Evolutionary conservation across 1,140 invertebrate species (phyloP), one percentile per base, ranked within the genome.

Genomic region (Vollenhovia emeryi): DNA sequence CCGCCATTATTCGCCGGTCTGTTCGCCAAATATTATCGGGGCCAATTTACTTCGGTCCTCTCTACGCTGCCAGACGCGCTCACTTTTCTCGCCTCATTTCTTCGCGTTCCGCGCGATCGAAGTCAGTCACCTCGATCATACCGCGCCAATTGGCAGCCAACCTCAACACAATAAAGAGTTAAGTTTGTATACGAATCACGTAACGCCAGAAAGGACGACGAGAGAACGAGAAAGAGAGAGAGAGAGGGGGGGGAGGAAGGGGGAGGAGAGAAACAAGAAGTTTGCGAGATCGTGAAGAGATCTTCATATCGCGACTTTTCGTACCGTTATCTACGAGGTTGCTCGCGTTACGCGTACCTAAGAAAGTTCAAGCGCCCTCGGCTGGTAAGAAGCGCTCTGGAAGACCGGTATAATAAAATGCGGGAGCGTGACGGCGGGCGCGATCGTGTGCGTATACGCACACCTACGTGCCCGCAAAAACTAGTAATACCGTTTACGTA

Each of bases 401-500:
- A 59, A 75, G 84, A 87, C 76, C 45, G 84, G 85, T 78, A 71
- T 87, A 84, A 85, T 87, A 87, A 87, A 87, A 87, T 87, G 68
- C 86, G 60, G 57, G 27, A 55, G 21, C 59, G 69, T 40, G 55
- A 50, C 55, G 43, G 36, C 27, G 18, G 66, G 48, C 30, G 59
- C 21, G 24, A 36, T 43, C 18, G n/a, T 36, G 18, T 21, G 15
- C 45, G 60, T 21, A 7, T n/a, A 24, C 15, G 5, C 24, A 33
- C 40, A 5, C 43, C 2, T 59, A 59, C 7, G 9, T 6, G 24
- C 27, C 7, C 21, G 45, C 45, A 79, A 79, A 68, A 79, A 79
- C 60, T 79, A 68, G 60, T 40, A 68, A 79, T 68, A 79, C 48
- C 62, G 48, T 80, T 80, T 69, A 48, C 24, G 15, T 48, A 52